A percentile compares a stretch with the other conserved stretches of the same genome.
phyloP scores from a whole-genome alignment of 2,888 invertebrate species.

The Morpho helenor region DNA sequence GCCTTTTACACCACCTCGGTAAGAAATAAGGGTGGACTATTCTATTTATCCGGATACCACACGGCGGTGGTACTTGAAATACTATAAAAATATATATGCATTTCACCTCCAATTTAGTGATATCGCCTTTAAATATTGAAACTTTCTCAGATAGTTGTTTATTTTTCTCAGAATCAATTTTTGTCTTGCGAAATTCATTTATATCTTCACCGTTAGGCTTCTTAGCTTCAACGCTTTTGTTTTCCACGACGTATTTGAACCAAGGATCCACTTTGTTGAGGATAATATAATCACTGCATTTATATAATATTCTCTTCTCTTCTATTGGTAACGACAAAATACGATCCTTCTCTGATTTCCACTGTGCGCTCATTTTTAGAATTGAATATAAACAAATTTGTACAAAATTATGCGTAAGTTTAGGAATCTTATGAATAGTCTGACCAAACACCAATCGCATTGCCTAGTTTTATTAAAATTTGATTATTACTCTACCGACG shows the following conservation, averaged over 20 bases:
- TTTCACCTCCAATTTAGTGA: slow-evolving; percentile 85
- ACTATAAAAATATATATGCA: too few species aligned
- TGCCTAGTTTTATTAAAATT: too few species aligned
- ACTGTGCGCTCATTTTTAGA: slow-evolving; percentile 60
- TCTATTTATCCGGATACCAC: too few species aligned
- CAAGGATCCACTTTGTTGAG: slow-evolving; percentile 77
- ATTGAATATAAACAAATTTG: slow-evolving; percentile 35
- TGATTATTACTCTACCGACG: too few species aligned
- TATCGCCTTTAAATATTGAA: slow-evolving; percentile 87
- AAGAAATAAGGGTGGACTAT: too few species aligned
- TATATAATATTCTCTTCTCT: slow-evolving; percentile 76
- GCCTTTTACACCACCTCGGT: too few species aligned
- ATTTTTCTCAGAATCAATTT: slow-evolving; percentile 55
- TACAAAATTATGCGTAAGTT: not conserved
- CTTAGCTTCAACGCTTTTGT: slow-evolving; percentile 49
- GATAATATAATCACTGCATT: slow-evolving; percentile 51
- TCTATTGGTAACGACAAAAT: slow-evolving; percentile 70
- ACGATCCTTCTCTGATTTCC: slow-evolving; percentile 74
- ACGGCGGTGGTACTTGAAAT: too few species aligned
- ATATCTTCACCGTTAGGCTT: slow-evolving; percentile 59
- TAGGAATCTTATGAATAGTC: not conserved
- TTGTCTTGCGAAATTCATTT: slow-evolving; percentile 48
- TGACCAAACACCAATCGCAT: too few species aligned
- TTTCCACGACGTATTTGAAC: slow-evolving; percentile 66
- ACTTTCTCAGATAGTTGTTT: slow-evolving; percentile 77